These are phyloP conservation scores for Cydia amplana DNA, from an alignment of 1,140 invertebrate genomes.

Conservation along the genomic window DNA sequence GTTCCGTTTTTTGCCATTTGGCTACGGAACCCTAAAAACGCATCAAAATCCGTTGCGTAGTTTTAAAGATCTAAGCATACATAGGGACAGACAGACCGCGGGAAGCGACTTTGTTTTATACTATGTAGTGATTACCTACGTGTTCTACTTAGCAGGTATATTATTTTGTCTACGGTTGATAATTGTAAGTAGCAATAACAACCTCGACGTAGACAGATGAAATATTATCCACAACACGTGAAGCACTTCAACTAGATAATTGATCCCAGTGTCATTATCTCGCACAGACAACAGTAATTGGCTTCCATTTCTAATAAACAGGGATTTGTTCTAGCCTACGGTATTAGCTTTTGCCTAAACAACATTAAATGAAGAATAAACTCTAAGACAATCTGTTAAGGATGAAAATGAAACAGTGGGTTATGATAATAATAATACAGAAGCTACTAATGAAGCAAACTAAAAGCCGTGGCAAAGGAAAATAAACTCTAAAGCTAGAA, in stretches of 20 bases:
- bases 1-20: too few species aligned
- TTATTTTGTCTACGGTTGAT: too few species aligned
- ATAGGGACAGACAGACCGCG: too few species aligned
- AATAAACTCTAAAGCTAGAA: conserved; percentile 29
- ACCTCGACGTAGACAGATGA: not conserved
- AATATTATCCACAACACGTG: not conserved
- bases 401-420: not conserved
- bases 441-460: not conserved
- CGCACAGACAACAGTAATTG: not conserved
- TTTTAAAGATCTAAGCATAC: too few species aligned
- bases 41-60: too few species aligned
- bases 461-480: conserved; percentile 12
- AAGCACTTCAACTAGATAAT: not conserved
- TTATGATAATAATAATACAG: conserved; percentile 1
- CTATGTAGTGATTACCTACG: too few species aligned
- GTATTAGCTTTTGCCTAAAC: not conserved
- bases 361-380: conserved; percentile 7
- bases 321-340: not conserved
- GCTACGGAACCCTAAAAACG: too few species aligned
- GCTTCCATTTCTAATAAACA: not conserved
- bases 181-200: not conserved
- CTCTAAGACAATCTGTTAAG: not conserved
- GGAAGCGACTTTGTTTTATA: too few species aligned
- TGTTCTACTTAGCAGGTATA: too few species aligned
- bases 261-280: not conserved